Evolutionary conservation across 1,140 invertebrate species (phyloP).

Genomic region (Armadillidium nasatum): DNA sequence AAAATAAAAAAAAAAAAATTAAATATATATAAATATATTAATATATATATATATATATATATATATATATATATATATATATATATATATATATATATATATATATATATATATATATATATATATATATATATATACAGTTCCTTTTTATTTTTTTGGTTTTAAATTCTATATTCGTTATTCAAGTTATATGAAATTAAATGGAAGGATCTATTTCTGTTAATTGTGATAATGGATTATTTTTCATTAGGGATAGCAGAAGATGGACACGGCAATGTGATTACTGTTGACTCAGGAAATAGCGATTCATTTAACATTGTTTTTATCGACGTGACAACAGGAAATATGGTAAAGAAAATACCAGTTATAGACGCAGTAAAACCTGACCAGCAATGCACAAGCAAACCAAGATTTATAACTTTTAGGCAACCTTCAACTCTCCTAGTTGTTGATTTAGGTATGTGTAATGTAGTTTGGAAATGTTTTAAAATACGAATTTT

Average conservation of each 20-base stretch:
- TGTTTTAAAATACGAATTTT: no score
- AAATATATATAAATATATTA: no score
- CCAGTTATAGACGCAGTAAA: background rate
- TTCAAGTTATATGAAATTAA: no score
- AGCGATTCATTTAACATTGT: background rate
- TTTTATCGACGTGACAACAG: background rate
- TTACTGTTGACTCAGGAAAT: background rate
- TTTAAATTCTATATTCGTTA: no score
- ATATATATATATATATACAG: no score
- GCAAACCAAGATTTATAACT: slow-evolving; percentile 32
- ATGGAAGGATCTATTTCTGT: background rate
- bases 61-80: no score
- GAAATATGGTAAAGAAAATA: background rate
- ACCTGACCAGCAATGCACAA: background rate
- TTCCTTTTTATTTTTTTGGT: no score
- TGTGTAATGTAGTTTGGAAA: background rate
- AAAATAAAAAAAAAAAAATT: no score
- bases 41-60: no score
- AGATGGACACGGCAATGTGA: background rate
- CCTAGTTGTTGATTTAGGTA: slow-evolving; percentile 29
- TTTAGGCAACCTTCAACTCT: slow-evolving; percentile 13
- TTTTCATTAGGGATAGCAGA: background rate
- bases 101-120: no score
- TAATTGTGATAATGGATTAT: background rate
- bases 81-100: no score